Percentiles rank a stretch among this genome's conserved stretches.
Evolutionary conservation across 2,888 invertebrate species (phyloP).

Genomic region (Harmothoe impar): DNA sequence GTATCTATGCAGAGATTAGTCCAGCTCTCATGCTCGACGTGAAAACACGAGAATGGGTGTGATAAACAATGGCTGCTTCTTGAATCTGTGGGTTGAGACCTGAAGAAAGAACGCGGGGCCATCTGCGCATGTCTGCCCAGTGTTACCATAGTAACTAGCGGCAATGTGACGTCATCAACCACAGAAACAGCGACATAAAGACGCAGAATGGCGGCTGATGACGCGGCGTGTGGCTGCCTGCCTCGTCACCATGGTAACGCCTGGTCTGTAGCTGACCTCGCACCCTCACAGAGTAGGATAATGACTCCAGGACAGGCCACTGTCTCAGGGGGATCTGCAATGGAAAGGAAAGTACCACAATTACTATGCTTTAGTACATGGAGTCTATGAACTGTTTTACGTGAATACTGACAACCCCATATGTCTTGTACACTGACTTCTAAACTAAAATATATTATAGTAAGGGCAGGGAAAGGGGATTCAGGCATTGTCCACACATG

Average conservation of each 20-base stretch:
- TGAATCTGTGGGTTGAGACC: neutral
- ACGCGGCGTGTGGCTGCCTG: neutral
- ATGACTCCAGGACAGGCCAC: too few species aligned
- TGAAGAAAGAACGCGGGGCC: neutral
- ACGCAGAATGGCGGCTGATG: neutral
- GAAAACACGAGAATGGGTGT: neutral
- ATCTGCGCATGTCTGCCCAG: neutral
- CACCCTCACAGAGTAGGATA: too few species aligned
- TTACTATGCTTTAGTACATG: too few species aligned
- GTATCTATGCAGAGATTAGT: too few species aligned
- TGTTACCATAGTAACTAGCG: neutral
- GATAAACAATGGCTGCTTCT: neutral
- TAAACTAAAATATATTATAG: too few species aligned
- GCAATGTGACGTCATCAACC: neutral
- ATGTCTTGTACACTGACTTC: too few species aligned
- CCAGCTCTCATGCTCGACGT: neutral
- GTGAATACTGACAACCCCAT: too few species aligned
- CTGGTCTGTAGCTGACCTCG: neutral
- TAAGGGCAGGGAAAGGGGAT: too few species aligned
- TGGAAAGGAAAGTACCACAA: too few species aligned
- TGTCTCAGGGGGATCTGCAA: too few species aligned
- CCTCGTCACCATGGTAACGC: neutral
- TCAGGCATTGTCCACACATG: too few species aligned
- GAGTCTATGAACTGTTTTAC: too few species aligned
- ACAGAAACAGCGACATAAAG: neutral